A percentile compares a stretch with the other conserved stretches of the same genome.
Conservation (phyloP, 1,140 invertebrate species). For the Heliconius congener region DNA sequence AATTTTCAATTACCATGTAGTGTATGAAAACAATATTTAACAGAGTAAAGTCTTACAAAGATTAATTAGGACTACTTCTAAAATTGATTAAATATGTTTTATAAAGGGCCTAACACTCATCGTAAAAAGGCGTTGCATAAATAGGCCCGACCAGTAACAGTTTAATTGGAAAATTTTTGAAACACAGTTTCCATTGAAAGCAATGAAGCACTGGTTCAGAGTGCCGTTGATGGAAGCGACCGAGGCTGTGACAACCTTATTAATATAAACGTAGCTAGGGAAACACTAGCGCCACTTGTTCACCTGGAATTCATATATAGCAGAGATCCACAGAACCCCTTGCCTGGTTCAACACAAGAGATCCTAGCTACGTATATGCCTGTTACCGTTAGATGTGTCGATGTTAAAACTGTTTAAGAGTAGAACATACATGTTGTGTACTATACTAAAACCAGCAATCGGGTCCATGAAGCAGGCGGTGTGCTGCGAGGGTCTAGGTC, state of each 20-base stretch:
- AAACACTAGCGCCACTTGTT: neutral
- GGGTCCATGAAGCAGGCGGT: conserved; percentile 46
- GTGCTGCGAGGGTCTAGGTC: conserved; percentile 25
- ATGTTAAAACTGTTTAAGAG: conserved; percentile 48
- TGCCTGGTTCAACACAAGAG: too few species aligned
- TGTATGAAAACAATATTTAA: neutral
- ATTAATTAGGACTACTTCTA: neutral
- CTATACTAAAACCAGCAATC: conserved; percentile 45
- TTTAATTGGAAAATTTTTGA: neutral
- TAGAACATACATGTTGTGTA: conserved; percentile 52
- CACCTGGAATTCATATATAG: neutral
- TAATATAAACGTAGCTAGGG: conserved; percentile 17
- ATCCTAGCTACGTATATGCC: conserved; percentile 13
- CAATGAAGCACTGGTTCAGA: neutral
- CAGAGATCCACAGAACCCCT: neutral
- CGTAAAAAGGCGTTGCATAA: neutral
- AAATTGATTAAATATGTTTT: neutral
- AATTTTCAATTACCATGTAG: neutral
- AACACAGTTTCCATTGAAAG: neutral
- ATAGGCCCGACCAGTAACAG: neutral
- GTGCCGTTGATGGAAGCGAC: conserved; percentile 18
- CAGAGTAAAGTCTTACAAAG: neutral
- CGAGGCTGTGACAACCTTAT: conserved; percentile 45
- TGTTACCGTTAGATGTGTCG: conserved; percentile 43
- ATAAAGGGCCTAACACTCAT: neutral